Base-by-base conservation (phyloP, 2,797 vertebrate species). In the Holocentrus rufus region DNA sequence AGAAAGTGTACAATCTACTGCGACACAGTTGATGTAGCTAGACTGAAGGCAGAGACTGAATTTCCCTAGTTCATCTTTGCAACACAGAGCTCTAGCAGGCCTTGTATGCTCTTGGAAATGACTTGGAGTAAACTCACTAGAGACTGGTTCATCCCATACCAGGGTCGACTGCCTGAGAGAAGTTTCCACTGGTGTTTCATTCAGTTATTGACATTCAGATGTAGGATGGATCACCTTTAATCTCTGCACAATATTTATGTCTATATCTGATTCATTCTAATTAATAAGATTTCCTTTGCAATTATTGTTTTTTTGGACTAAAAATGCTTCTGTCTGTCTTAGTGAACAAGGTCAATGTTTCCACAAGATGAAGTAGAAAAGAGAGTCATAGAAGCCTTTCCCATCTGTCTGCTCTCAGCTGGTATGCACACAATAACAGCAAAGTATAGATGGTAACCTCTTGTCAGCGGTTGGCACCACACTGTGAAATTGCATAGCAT, bases 401-500 rank as follows among this genome's bases (percentile, higher is more conserved):
- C 44, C 44, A 23, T 25, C 42, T 25, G 46, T 50, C n/a, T 27
- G 52, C 46, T 61, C 55, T 47, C 66, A 31, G 66, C 54, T 7
- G 34, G 18, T 39, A 9, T 57, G 44, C 15, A 27, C 27, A 2
- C 30, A 4, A 1, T 7, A 59, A 18, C 17, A 27, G 39, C 46
- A 15, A 57, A 44, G 54, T 25, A 52, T 2, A 57, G 27, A 72
- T 54, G 57, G 54, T 49, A 13, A 23, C 14, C 54, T 66, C 36
- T 39, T 72, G 57, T 74, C 0, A 8, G 23, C 1, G 18, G 52
- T 73, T 2, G 0, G 31, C n/a, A 14, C 70, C 74, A 75, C 53
- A 59, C 69, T 31, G 76, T 55, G 66, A 79, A 60, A 50, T 53
- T 56, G n/a, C 7, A 9, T 30, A 20, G 10, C 47, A 65, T 78